These are phyloP conservation scores for Pelobates cultripes DNA, from an alignment of 2,797 vertebrate genomes.

Conservation along the genomic window DNA sequence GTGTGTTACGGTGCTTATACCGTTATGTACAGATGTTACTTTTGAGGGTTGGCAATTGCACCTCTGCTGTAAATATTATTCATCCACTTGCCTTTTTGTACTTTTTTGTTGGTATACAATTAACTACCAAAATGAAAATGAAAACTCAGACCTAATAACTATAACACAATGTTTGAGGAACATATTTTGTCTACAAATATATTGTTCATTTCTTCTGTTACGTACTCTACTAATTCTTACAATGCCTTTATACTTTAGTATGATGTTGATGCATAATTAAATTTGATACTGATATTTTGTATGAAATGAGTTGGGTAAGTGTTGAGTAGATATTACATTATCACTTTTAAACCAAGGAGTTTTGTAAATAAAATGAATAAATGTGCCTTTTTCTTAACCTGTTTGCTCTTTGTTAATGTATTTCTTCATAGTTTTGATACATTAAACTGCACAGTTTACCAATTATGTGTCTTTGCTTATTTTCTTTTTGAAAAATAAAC, in stretches of 20 bases:
- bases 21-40: conserved; percentile 85
- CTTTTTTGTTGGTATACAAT: conserved; percentile 81
- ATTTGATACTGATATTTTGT: conserved; percentile 99
- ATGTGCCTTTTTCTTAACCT: conserved; percentile 88
- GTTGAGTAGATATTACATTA: conserved; percentile 99
- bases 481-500: conserved; percentile 79
- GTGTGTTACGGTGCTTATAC: conserved; percentile 86
- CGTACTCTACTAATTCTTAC: conserved; percentile 98
- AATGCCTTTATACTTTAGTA: conserved; percentile 98
- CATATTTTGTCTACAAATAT: conserved; percentile 95
- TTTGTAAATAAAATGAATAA: conserved; percentile 98
- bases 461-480: conserved; percentile 75
- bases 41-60: conserved; percentile 83
- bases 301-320: conserved; percentile 98
- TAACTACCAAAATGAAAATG: conserved; percentile 94
- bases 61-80: conserved; percentile 92
- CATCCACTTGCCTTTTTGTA: conserved; percentile 95
- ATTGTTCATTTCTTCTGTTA: conserved; percentile 85
- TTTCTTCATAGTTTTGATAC: conserved; percentile 95
- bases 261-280: conserved; percentile 99
- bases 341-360: conserved; percentile 88
- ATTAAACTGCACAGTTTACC: conserved; percentile 96
- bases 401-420: conserved; percentile 86
- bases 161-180: conserved; percentile 97
- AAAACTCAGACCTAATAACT: conserved; percentile 99